Conservation (phyloP, 1,140 invertebrate species). For the Magallana gigas region DNA sequence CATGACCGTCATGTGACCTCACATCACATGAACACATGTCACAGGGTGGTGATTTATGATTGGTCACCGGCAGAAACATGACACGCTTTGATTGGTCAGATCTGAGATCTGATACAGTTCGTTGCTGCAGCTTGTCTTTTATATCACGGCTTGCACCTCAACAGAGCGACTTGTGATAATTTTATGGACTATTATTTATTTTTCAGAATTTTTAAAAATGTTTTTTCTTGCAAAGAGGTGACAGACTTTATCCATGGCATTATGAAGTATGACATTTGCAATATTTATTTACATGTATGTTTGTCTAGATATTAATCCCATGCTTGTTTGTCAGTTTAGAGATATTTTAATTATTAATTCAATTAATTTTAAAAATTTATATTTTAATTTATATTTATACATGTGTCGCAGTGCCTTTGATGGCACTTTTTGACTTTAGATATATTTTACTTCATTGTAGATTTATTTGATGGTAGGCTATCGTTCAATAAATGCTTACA, state of each 20-base stretch:
- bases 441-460: too few species aligned
- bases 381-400: too few species aligned
- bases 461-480: too few species aligned
- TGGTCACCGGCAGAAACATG: background rate
- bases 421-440: too few species aligned
- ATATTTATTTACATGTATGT: conserved; percentile 1
- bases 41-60: conserved; percentile 14
- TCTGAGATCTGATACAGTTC: background rate
- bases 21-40: background rate
- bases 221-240: background rate
- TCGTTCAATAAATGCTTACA: too few species aligned
- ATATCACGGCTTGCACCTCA: background rate
- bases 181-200: background rate
- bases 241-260: background rate
- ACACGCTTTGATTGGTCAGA: background rate
- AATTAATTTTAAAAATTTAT: too few species aligned
- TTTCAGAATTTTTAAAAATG: background rate
- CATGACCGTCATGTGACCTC: conserved; percentile 22
- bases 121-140: too few species aligned
- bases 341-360: too few species aligned
- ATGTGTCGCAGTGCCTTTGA: too few species aligned
- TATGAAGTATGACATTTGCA: background rate
- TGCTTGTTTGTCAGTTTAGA: too few species aligned
- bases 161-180: background rate
- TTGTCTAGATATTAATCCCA: too few species aligned